Conservation (phyloP, 2,113 vertebrate species). For the Erinaceus europaeus region DNA sequence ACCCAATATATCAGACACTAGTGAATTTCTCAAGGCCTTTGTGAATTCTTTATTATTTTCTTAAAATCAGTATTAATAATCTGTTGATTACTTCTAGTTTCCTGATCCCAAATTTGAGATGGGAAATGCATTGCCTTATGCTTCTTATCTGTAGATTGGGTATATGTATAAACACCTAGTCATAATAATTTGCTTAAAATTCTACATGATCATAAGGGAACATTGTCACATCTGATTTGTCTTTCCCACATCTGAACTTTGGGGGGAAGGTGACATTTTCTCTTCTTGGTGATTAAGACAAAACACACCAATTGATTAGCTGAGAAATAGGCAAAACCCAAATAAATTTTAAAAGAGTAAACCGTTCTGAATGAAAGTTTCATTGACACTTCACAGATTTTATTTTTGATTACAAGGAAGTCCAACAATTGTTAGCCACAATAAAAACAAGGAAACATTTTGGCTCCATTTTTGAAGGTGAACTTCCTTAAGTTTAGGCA, state of each 20-base stretch:
- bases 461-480: not conserved
- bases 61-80: constrained; percentile 33
- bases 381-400: not conserved
- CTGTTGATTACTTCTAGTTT: not conserved
- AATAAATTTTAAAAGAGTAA: not conserved
- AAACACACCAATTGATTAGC: constrained; percentile 18
- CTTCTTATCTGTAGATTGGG: not conserved
- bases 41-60: not conserved
- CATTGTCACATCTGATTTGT: constrained; percentile 53
- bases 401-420: not conserved
- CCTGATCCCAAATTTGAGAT: not conserved
- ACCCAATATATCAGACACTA: not conserved
- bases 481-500: not conserved
- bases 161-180: not conserved
- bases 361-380: not conserved
- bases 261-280: not conserved
- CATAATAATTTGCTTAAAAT: not conserved
- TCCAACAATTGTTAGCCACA: not conserved
- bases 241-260: not conserved
- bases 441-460: not conserved
- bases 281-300: constrained; percentile 49
- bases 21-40: not conserved
- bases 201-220: not conserved
- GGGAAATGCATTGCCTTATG: not conserved
- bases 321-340: constrained; percentile 19